Evolutionary conservation across 2,113 vertebrate species (phyloP).

Genomic region (Planiliza haematocheilus): DNA sequence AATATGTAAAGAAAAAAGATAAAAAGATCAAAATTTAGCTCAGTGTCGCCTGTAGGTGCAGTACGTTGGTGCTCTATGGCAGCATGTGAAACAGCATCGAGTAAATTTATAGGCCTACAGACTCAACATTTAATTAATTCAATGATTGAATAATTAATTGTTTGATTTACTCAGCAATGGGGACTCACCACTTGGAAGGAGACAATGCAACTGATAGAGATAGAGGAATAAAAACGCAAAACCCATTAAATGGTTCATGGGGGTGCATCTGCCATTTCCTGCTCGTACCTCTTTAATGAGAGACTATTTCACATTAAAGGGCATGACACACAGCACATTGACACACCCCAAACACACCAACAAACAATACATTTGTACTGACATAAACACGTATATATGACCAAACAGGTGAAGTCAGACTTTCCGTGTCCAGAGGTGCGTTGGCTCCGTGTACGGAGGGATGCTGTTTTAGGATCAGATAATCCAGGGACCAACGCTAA

Average conservation of each 20-base stretch:
- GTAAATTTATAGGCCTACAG: constrained; percentile 20
- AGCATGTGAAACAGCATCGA: background rate
- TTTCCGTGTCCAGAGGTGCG: background rate
- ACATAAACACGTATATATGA: background rate
- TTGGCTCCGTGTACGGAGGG: constrained; percentile 12
- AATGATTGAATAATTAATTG: constrained; percentile 24
- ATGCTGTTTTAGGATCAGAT: constrained; percentile 12
- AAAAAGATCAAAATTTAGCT: background rate
- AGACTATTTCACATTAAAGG: background rate
- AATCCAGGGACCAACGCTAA: constrained; percentile 39
- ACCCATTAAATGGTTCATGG: background rate
- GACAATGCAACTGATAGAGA: background rate
- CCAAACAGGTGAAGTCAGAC: background rate
- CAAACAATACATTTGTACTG: background rate
- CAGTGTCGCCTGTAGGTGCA: background rate
- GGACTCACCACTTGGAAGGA: too few relatives aligned
- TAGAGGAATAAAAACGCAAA: background rate
- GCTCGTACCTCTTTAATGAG: background rate
- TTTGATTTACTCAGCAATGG: background rate
- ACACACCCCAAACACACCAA: background rate
- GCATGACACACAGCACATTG: background rate
- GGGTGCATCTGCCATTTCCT: background rate
- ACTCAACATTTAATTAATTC: constrained; percentile 15
- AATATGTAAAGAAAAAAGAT: background rate
- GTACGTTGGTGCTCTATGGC: background rate